Percentiles rank a stretch among this genome's conserved stretches.
These are phyloP conservation scores for Eueides isabella DNA, from an alignment of 1,140 invertebrate genomes.

Conservation along the genomic window DNA sequence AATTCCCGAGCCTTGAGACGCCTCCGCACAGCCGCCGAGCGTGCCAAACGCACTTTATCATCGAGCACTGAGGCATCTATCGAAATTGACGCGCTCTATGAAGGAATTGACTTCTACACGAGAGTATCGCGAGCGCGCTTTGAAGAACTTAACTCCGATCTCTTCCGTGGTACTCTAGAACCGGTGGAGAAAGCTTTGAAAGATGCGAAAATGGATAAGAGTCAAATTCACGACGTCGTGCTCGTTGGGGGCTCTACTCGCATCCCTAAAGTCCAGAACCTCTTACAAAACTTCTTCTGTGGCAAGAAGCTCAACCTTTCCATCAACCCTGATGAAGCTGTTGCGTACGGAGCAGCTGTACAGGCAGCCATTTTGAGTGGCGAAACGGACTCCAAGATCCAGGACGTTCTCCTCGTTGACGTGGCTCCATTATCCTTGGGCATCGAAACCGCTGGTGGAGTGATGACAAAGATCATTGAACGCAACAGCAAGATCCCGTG, in stretches of 20 bases:
- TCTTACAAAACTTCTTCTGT: conserved; percentile 80
- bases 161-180: conserved; percentile 81
- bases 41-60: conserved; percentile 81
- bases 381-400: conserved; percentile 82
- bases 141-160: conserved; percentile 80
- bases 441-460: conserved; percentile 83
- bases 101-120: conserved; percentile 80
- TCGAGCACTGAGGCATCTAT: conserved; percentile 80
- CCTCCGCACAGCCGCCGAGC: conserved; percentile 85
- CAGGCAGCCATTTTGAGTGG: conserved; percentile 80
- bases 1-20: conserved; percentile 82
- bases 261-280: conserved; percentile 81
- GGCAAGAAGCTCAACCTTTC: conserved; percentile 82
- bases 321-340: conserved; percentile 81
- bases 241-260: conserved; percentile 88
- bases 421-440: conserved; percentile 83
- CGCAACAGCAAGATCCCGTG: conserved; percentile 84
- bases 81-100: conserved; percentile 80
- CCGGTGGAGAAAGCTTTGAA: conserved; percentile 85
- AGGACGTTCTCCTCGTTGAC: conserved; percentile 82
- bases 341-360: conserved; percentile 80
- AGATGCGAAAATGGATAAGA: conserved; percentile 87
- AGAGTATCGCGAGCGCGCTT: conserved; percentile 76
- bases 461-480: conserved; percentile 86
- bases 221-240: conserved; percentile 86